Conservation (phyloP, 1,140 invertebrate species). For the Drosophila ficusphila region DNA sequence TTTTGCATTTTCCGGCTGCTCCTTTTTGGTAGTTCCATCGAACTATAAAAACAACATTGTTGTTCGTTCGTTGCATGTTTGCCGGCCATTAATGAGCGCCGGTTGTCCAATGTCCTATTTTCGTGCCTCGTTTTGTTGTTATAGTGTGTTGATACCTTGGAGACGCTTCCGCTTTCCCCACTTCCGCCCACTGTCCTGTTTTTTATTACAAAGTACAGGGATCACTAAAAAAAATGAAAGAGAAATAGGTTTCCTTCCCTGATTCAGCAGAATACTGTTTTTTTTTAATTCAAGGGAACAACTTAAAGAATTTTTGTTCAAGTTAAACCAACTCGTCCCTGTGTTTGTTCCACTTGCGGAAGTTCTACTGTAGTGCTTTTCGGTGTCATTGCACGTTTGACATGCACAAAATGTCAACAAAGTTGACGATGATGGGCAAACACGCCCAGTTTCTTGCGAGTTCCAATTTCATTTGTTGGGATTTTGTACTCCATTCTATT, state of each 20-base stretch:
- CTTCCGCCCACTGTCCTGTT: neutral
- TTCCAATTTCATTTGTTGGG: neutral
- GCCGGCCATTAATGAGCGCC: constrained; percentile 40
- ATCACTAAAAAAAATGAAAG: neutral
- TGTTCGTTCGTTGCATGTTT: constrained; percentile 56
- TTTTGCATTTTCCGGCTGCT: neutral
- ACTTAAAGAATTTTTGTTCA: neutral
- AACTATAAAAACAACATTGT: constrained; percentile 32
- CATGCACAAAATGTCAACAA: constrained; percentile 70
- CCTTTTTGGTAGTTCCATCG: constrained; percentile 13
- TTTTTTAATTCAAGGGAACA: neutral
- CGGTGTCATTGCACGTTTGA: constrained; percentile 67
- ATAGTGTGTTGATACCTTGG: constrained; percentile 53
- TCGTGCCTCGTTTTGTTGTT: constrained; percentile 25
- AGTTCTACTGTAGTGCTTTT: constrained; percentile 3
- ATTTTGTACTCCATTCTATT: neutral
- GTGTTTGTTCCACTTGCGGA: neutral
- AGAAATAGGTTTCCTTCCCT: neutral
- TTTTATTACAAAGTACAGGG: constrained; percentile 6
- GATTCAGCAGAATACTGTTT: neutral
- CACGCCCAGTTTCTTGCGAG: constrained; percentile 43
- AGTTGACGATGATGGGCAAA: constrained; percentile 25
- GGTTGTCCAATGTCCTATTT: constrained; percentile 38
- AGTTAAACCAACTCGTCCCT: neutral
- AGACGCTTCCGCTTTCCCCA: constrained; percentile 29